phyloP scores from a whole-genome alignment of 2,888 invertebrate genomes.

The Plebejus anna region DNA sequence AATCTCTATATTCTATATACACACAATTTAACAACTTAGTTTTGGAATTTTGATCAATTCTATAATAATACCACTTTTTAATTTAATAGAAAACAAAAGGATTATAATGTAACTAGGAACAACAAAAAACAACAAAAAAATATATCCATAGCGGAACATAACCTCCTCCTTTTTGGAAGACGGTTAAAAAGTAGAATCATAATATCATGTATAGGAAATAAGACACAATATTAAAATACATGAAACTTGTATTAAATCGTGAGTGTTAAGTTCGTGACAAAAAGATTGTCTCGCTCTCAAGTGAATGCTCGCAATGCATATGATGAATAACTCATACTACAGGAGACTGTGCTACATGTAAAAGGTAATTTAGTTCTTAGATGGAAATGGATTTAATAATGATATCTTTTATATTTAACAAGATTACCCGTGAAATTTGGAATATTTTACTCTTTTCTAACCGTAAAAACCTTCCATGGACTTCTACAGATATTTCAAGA shows the following conservation, averaged over 20 bases:
- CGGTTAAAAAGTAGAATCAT: neutral
- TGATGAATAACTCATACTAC: constrained; percentile 44
- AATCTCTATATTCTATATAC: no score
- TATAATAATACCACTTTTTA: no score
- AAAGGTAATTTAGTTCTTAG: neutral
- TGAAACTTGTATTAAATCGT: constrained; percentile 37
- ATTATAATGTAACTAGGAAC: neutral
- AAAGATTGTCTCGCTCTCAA: constrained; percentile 48
- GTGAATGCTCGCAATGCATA: constrained; percentile 62
- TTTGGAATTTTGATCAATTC: no score
- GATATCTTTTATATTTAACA: no score
- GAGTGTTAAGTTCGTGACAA: constrained; percentile 51
- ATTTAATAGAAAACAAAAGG: neutral
- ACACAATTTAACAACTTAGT: no score
- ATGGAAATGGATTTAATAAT: neutral
- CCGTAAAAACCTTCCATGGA: no score
- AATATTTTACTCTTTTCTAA: no score
- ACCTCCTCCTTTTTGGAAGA: no score
- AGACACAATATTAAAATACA: neutral
- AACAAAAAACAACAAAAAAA: no score
- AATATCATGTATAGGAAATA: neutral
- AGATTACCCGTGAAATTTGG: no score
- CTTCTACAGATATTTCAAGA: no score
- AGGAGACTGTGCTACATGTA: neutral
- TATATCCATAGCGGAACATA: no score